Evolutionary conservation across 1,140 invertebrate genomes (phyloP).

Genomic region (Ostrea edulis): DNA sequence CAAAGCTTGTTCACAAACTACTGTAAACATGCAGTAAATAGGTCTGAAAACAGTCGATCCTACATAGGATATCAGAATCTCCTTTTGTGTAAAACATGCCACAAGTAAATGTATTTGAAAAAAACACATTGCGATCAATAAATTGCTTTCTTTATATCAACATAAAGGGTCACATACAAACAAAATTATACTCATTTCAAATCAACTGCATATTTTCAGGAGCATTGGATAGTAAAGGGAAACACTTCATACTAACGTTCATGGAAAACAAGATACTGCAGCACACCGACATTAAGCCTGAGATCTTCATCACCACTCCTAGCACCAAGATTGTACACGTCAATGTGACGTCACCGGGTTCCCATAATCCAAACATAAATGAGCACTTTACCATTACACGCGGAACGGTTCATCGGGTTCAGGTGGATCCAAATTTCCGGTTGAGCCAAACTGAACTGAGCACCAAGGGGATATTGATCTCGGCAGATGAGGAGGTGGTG

Average conservation of each 20-base stretch:
- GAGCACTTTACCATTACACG: not conserved
- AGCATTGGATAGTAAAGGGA: conserved; percentile 39
- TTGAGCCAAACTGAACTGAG: conserved; percentile 27
- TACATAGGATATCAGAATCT: too few species aligned
- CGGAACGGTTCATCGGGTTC: not conserved
- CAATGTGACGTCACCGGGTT: conserved; percentile 16
- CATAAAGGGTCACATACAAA: too few species aligned
- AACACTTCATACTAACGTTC: conserved; percentile 40
- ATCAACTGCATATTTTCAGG: conserved; percentile 14
- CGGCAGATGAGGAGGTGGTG: conserved; percentile 59
- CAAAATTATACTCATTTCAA: not conserved
- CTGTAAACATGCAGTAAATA: too few species aligned
- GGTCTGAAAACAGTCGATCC: too few species aligned
- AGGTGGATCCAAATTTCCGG: conserved; percentile 39
- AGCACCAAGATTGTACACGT: not conserved
- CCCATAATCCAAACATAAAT: not conserved
- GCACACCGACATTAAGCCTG: not conserved
- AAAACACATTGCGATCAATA: too few species aligned
- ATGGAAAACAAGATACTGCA: conserved; percentile 41
- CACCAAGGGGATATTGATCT: conserved; percentile 55
- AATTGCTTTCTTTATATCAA: too few species aligned
- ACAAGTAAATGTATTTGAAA: too few species aligned
- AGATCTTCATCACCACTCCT: conserved; percentile 46
- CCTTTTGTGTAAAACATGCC: too few species aligned
- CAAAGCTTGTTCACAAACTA: too few species aligned